A percentile compares a stretch with the other conserved stretches of the same genome.
phyloP scores from a whole-genome alignment of 2,888 invertebrate species.

The Tachina fera region DNA sequence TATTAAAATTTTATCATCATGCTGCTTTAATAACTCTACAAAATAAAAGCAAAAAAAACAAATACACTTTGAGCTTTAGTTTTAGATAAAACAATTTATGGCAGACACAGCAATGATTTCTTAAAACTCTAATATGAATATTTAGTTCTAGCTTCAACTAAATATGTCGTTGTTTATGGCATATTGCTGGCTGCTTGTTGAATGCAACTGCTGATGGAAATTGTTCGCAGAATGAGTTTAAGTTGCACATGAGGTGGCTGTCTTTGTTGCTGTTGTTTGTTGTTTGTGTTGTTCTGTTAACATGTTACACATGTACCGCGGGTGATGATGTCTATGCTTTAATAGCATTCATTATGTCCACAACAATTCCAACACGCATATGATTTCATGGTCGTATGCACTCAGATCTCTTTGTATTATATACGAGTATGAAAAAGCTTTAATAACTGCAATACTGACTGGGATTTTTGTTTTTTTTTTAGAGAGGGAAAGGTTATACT shows the following conservation, averaged over 20 bases:
- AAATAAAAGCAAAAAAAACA: conserved; percentile 1
- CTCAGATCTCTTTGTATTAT: neutral
- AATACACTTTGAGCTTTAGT: conserved; percentile 5
- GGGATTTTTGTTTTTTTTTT: neutral
- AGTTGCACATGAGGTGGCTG: conserved; percentile 2
- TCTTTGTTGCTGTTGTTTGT: conserved; percentile 14
- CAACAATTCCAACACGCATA: conserved; percentile 72
- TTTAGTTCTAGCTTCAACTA: conserved; percentile 63
- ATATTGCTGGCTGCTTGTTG: conserved; percentile 45
- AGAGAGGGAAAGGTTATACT: conserved; percentile 16
- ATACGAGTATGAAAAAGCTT: neutral
- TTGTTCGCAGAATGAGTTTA: neutral
- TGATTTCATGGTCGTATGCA: conserved; percentile 39
- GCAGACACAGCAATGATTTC: conserved; percentile 44
- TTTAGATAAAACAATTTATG: conserved; percentile 32
- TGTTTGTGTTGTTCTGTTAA: conserved; percentile 51
- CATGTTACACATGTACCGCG: conserved; percentile 69
- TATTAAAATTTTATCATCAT: conserved; percentile 55
- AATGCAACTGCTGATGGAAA: conserved; percentile 28
- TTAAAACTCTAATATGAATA: conserved; percentile 57
- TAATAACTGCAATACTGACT: conserved; percentile 25
- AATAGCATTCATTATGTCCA: conserved; percentile 75
- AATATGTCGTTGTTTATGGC: conserved; percentile 67
- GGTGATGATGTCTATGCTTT: conserved; percentile 73
- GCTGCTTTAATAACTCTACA: conserved; percentile 60